Evolutionary conservation across 2,888 invertebrate genomes (phyloP), one percentile per base, ranked within the genome.

Genomic region (Scelioninae gen. 1): DNA sequence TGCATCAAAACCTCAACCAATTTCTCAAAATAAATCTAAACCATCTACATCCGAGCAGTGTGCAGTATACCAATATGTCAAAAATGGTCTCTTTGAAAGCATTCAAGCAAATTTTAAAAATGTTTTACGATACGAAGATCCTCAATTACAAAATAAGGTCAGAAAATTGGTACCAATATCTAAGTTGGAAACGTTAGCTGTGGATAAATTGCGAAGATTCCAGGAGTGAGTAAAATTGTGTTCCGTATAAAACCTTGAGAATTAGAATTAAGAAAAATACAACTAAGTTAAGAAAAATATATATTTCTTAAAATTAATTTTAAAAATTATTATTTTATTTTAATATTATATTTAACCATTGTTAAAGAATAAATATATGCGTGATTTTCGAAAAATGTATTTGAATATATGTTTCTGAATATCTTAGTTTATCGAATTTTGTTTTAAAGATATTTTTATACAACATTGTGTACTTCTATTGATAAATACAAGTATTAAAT

Each of bases 91-190:
- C 85, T 88, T 94, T 0, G 87, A 91, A 86, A 91, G 91, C 43
- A 89, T 93, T 45, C 91, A 92, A 60, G 77, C 87, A 1, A 88
- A 94, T 43, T 95, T 95, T 82, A 93, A 95, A 86, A 93, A 93
- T 63, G 94, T 96, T 53, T 90, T 95, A 83, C 92, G 93, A 63
- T 97, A 97, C 91, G 97, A 97, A 89, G 94, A 96, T 88, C 92
- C 93, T 72, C 92, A 93, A 0, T 91, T 97, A 1, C 95, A 96
- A 87, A 93, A 93, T 65, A 93, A 94, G 83, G 97, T 97, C 0
- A 93, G 94, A 66, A 91, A 93, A 5, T 88, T 95, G 15, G 95
- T 98, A 77, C 98, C 98, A 0, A 85, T 96, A 0, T 93, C 93
- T 8, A 93, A 93, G 2, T 92, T 98, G 31, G 94, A 95, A 86